Base-by-base conservation (phyloP, 2,888 invertebrate genomes). In the Zhengitettix transpicula region DNA sequence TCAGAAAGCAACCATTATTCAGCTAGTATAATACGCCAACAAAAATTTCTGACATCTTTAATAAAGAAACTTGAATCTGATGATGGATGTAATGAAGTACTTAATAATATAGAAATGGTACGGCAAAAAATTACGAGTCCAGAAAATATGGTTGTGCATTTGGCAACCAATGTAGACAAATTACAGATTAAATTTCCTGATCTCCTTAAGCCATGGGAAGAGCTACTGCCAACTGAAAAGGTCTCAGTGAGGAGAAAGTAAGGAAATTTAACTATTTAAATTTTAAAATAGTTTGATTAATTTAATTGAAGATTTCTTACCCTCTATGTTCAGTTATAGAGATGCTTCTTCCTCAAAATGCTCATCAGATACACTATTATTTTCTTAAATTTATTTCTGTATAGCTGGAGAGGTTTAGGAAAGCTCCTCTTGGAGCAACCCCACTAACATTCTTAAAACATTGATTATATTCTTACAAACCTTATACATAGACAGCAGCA, bases 21-120 rank as follows among this genome's bases (percentile, higher is more conserved):
- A 65, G 78, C 80, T 65, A 85, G 86, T 55, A 81, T 90, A 66
- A 71, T 92, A 15, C 77, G 85, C 0, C 92, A 93, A 68, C 84
- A 85, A 61, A 81, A 80, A 65, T 92, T 92, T 72, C 76, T 93
- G 28, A 82, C 81, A 10, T 76, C 80, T 10, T 69, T 90, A 15
- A 69, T 86, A n/a, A 78, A 81, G 59, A 76, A 77, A 60, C 69
- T 87, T 55, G 78, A 77, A 62, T 77, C 78, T 17, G 69, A 69
- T 9, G 71, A 73, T 40, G 77, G 76, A 0, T 75, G 77, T 51
- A 74, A 76, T 7, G 72, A 75, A 59, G 71, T 75, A 0, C 72
- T 77, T 2, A 66, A 75, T 1, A 70, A 70, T 10, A 68, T 81
- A 9, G 68, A 81, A 64, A 70, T 72, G 9, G 74, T 89, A 0